phyloP scores from a whole-genome alignment of 2,888 invertebrate genomes.

The Thecophora atra region DNA sequence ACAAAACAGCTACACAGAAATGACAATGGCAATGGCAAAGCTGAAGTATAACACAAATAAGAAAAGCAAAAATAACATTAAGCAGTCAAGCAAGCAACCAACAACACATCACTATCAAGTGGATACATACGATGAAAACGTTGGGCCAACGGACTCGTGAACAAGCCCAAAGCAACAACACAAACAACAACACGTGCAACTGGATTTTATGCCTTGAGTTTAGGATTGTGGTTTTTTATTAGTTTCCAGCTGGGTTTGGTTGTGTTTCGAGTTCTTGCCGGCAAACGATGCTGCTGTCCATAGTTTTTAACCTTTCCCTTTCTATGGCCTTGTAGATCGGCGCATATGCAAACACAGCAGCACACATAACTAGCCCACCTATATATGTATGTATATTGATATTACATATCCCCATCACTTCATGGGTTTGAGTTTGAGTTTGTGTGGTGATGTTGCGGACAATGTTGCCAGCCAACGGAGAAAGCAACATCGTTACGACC shows the following conservation, averaged over 20 bases:
- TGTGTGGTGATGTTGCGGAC: neutral
- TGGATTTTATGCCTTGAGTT: slow-evolving; percentile 17
- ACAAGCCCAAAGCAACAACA: slow-evolving; percentile 11
- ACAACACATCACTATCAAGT: slow-evolving; percentile 14
- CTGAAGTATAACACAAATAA: neutral
- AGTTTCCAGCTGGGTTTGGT: slow-evolving; percentile 3
- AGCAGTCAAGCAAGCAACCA: neutral
- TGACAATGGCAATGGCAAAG: neutral
- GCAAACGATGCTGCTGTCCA: neutral
- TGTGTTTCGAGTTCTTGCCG: slow-evolving; percentile 10
- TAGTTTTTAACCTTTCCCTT: slow-evolving; percentile 42
- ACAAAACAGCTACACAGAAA: neutral
- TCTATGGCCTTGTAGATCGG: slow-evolving; percentile 41
- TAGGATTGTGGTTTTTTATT: slow-evolving; percentile 24
- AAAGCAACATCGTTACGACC: neutral
- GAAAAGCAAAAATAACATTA: slow-evolving; percentile 7
- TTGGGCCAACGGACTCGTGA: slow-evolving; percentile 32
- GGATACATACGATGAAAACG: slow-evolving; percentile 13
- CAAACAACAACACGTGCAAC: slow-evolving; percentile 14
- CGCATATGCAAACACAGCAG: neutral
- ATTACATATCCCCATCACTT: too few relatives aligned
- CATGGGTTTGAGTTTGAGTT: neutral
- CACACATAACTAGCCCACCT: neutral
- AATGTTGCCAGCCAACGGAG: slow-evolving; percentile 3
- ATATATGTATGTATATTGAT: neutral